These are phyloP conservation scores for Choreutis nemorana DNA, from an alignment of 2,888 invertebrate genomes.

Conservation along the genomic window DNA sequence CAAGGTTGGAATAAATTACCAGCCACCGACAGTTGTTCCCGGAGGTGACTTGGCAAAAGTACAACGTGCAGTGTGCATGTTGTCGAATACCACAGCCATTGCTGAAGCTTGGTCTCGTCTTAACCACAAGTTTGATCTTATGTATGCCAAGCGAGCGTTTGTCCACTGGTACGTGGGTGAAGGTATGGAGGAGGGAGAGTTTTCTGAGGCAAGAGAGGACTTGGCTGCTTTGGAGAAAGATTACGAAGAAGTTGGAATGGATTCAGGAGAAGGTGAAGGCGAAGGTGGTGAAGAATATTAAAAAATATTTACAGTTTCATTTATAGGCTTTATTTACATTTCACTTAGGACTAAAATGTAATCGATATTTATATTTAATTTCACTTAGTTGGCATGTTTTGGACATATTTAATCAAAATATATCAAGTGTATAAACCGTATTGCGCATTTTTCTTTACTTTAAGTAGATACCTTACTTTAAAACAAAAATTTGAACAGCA, in stretches of 20 bases:
- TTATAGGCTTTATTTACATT: slow-evolving; percentile 23
- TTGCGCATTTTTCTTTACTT: too few relatives aligned
- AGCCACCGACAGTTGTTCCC: slow-evolving; percentile 86
- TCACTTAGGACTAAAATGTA: slow-evolving; percentile 21
- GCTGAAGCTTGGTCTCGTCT: slow-evolving; percentile 97
- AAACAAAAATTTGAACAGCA: too few relatives aligned
- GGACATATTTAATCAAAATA: neutral
- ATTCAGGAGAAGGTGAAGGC: slow-evolving; percentile 81
- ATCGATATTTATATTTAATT: slow-evolving; percentile 13
- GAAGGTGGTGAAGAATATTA: slow-evolving; percentile 84
- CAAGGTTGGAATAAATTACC: slow-evolving; percentile 88
- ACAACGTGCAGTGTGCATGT: slow-evolving; percentile 94
- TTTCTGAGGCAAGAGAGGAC: slow-evolving; percentile 77
- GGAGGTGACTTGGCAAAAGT: slow-evolving; percentile 93
- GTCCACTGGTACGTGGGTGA: slow-evolving; percentile 94
- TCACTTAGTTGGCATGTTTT: neutral
- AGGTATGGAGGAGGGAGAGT: slow-evolving; percentile 87
- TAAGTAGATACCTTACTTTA: too few relatives aligned
- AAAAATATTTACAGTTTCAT: slow-evolving; percentile 24
- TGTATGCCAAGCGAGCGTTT: slow-evolving; percentile 96
- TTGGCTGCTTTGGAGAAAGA: slow-evolving; percentile 80
- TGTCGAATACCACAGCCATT: slow-evolving; percentile 96
- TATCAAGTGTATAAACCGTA: too few relatives aligned
- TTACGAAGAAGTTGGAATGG: slow-evolving; percentile 88
- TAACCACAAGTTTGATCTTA: slow-evolving; percentile 94